A percentile compares a stretch with the other conserved stretches of the same genome.
These are phyloP conservation scores for Chitala chitala DNA, from an alignment of 2,113 vertebrate species.

Conservation along the genomic window DNA sequence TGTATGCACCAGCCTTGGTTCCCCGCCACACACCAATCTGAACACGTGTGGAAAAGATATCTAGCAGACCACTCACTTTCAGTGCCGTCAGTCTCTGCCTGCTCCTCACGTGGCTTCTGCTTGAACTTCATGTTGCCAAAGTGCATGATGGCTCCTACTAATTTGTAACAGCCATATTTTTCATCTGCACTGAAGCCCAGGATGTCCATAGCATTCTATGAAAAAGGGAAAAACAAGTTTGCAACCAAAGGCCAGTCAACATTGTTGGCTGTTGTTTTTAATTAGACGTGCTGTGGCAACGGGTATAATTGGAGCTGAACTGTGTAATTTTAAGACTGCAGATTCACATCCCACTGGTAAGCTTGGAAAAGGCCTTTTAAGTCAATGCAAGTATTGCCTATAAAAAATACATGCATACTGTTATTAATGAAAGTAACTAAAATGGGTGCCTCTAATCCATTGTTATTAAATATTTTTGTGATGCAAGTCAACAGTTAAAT, in stretches of 20 bases:
- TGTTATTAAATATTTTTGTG: no score
- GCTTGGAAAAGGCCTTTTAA: no score
- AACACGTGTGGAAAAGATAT: background rate
- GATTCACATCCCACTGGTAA: no score
- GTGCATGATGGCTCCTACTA: constrained; percentile 89
- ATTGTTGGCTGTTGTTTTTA: background rate
- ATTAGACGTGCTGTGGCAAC: no score
- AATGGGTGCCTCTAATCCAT: no score
- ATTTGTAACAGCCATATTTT: constrained; percentile 88
- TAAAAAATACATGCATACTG: no score
- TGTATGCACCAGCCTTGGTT: background rate
- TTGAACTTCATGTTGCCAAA: constrained; percentile 98
- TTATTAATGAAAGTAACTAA: no score
- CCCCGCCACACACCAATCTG: no score
- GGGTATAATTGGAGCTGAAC: no score
- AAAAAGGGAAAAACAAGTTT: constrained; percentile 6
- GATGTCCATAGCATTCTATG: constrained; percentile 89
- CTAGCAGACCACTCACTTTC: constrained; percentile 69
- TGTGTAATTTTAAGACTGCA: no score
- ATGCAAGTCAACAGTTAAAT: no score
- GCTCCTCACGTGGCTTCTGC: constrained; percentile 88
- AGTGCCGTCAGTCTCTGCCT: constrained; percentile 84
- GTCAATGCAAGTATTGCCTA: no score
- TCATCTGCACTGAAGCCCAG: constrained; percentile 81
- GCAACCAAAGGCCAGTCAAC: background rate